Base-by-base conservation (phyloP, 1,140 invertebrate species). In the Batillaria attramentaria region DNA sequence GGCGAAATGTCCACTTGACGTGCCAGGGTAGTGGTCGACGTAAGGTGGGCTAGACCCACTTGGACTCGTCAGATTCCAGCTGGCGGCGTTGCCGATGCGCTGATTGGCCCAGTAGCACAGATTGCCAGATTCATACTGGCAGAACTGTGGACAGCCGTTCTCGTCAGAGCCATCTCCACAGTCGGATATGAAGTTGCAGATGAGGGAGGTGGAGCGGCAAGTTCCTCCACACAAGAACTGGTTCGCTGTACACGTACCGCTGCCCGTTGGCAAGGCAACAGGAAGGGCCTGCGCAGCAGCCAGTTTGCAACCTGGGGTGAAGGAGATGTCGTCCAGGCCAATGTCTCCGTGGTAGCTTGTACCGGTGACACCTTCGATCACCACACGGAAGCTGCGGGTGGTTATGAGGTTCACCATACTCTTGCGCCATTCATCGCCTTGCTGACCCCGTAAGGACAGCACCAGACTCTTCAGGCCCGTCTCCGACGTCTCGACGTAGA, bases 181-280 rank as follows among this genome's bases (percentile, higher is more conserved):
- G 84, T 93, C 93, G 1, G 87, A 87, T 84, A 95, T 94, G 85
- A 96, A 96, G 88, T 95, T 93, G 84, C 95, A 96, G 6, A 85
- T 76, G 41, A 81, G 79, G 3, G 50, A 41, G 10, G 77, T 62
- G 10, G 81, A 76, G 16, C 87, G 83, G 82, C 89, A 90, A 13
- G 42, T 75, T 39, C 79, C 79, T n/a, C 46, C 72, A 77, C 88
- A 89, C 68, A 84, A 77, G 54, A 81, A 81, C 50, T 81, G 83
- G 72, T 85, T 87, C 33, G 79, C 76, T 62, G 84, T 83, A 81
- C 87, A 89, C 20, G 80, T 70, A 62, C 79, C 13, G 76, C 77
- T 42, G 79, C 84, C 80, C 46, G 85, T 85, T 73, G 86, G 84
- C 8, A 82, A 39, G 1, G 82, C 73, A 16, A 79, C 79, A 6